A percentile compares a stretch with the other conserved stretches of the same genome.
Evolutionary conservation across 2,888 invertebrate genomes (phyloP).

Genomic region (Himalopsyche anomala): DNA sequence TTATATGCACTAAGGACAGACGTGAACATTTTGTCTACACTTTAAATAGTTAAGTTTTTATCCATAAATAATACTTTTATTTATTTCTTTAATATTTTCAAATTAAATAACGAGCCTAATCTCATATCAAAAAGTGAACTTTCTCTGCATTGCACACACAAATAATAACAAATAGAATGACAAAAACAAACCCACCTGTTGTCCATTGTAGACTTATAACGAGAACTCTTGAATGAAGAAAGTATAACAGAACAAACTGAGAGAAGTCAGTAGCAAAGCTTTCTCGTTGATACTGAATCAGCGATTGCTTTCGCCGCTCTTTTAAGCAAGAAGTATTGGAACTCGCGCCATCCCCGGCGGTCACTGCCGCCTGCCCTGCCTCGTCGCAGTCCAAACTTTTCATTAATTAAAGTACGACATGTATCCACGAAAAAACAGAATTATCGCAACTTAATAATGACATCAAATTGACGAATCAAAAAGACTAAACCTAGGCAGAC

Average conservation of each 20-base stretch:
- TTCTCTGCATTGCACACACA: conserved; percentile 53
- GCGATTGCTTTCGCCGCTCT: conserved; percentile 63
- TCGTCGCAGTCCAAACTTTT: conserved; percentile 6
- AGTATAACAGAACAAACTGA: conserved; percentile 44
- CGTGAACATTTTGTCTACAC: background rate
- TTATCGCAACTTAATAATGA: conserved; percentile 36
- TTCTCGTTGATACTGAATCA: conserved; percentile 59
- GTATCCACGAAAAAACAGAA: conserved; percentile 36
- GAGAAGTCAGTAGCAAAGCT: conserved; percentile 56
- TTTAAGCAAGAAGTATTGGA: conserved; percentile 61
- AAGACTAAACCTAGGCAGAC: background rate
- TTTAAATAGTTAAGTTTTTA: conserved; percentile 22
- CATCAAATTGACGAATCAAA: conserved; percentile 19
- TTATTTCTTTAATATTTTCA: conserved; percentile 1
- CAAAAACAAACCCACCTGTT: conserved; percentile 60
- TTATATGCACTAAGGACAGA: background rate
- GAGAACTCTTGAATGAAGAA: conserved; percentile 27
- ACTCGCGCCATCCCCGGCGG: conserved; percentile 55
- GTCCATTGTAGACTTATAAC: conserved; percentile 53
- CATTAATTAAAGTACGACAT: conserved; percentile 14
- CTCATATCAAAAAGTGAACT: conserved; percentile 43
- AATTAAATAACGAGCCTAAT: conserved; percentile 7
- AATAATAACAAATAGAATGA: conserved; percentile 23
- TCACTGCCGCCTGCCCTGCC: conserved; percentile 34
- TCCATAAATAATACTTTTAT: background rate